Evolutionary conservation across 2,888 invertebrate species (phyloP).

Genomic region (Cylindroiulus punctatus): DNA sequence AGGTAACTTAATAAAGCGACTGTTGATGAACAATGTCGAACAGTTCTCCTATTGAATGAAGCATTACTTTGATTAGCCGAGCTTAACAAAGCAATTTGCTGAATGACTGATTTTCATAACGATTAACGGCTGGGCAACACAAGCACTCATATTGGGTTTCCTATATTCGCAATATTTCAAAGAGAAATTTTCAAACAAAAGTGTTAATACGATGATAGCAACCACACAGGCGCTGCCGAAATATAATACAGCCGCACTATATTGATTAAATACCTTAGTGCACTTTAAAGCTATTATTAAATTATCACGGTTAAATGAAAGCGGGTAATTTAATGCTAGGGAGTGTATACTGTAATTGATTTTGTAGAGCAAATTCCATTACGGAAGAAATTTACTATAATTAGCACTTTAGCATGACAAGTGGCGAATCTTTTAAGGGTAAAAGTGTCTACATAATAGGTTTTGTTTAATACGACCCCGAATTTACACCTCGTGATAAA

Average conservation of each 20-base stretch:
- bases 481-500: background rate
- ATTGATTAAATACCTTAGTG: constrained; percentile 16
- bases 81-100: constrained; percentile 29
- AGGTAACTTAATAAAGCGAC: background rate
- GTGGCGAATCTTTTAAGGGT: background rate
- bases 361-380: constrained; percentile 3
- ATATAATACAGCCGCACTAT: background rate
- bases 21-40: background rate
- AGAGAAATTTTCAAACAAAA: constrained; percentile 6
- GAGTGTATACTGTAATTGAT: background rate
- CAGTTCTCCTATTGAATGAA: background rate
- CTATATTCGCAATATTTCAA: background rate
- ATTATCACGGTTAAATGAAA: constrained; percentile 45
- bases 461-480: background rate
- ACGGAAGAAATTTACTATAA: constrained; percentile 34
- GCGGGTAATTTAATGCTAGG: background rate
- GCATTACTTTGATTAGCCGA: background rate
- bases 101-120: constrained; percentile 24
- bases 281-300: constrained; percentile 22
- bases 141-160: background rate
- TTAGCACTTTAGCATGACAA: constrained; percentile 35
- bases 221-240: background rate
- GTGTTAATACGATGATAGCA: constrained; percentile 9
- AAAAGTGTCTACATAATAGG: background rate
- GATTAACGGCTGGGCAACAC: background rate